Evolutionary conservation across 2,113 vertebrate genomes (phyloP), one percentile per base, ranked within the genome.

Genomic region (Chloroceryle aenea): DNA sequence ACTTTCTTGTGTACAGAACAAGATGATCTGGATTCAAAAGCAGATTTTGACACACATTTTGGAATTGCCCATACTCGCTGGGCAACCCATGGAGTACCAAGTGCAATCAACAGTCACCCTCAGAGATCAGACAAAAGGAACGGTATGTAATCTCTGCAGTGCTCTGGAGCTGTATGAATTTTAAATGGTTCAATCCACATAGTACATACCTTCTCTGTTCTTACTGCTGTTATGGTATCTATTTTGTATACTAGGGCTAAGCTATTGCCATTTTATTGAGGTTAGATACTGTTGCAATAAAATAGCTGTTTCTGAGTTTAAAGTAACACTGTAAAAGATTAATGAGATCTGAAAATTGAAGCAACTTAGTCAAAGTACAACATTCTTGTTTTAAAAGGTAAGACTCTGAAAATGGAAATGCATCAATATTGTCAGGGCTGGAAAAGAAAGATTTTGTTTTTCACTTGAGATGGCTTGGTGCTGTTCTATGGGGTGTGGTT

Each of bases 1-100:
- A 21, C 59, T 84, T 94, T 86, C 29, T 95, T 93, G 15, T 96
- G 14, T 53, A 20, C 95, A 99, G 99, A 99, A 88, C 99, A 99
- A 98, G 98, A 99, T 92, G 97, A 95, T 18, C 91, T 99, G 96
- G 98, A 99, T 94, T 96, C 99, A 73, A 99, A 99, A 23, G 97
- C 97, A 66, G 98, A 99, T 83, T 98, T 99, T 94, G 97, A 97
- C 93, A 99, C 98, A 7, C 99, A 99, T 95, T 99, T 99, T 30
- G 99, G 99, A 93, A 97, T 99, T 26, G 99, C 99, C 89, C 99
- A 99, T 94, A 99, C 99, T 19, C 99, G 99, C 85, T 99, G 99
- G 99, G 99, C 99, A 2, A 99, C 99, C 36, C 99, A 99, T 0
- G 99, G 99, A 62, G 98, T 97, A 76, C 99, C 99, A 34, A 99